Conservation (phyloP, 2,113 vertebrate genomes). For the Anoplopoma fimbria region DNA sequence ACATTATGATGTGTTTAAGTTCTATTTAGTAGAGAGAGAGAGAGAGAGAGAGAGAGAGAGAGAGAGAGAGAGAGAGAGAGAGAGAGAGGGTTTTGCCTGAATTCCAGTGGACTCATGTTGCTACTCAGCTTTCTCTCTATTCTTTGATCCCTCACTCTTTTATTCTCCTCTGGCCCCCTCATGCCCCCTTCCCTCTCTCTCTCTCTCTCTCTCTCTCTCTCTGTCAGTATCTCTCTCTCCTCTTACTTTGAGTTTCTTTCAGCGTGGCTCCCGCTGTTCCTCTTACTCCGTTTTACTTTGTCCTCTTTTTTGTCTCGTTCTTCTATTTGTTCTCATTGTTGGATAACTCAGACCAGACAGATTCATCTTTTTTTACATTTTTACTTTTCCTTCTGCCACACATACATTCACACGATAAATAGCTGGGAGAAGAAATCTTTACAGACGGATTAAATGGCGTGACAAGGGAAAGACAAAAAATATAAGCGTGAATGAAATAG, state of each 20-base stretch:
- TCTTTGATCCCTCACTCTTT: constrained; percentile 38
- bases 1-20: too few species aligned
- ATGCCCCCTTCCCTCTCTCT: background rate
- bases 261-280: constrained; percentile 1
- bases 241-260: constrained; percentile 13
- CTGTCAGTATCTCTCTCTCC: background rate
- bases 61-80: background rate
- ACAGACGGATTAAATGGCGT: constrained; percentile 5
- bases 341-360: constrained; percentile 11
- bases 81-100: constrained; percentile 4
- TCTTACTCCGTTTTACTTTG: constrained; percentile 6
- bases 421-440: constrained; percentile 18
- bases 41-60: background rate
- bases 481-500: background rate
- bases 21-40: too few species aligned
- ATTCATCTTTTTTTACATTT: constrained; percentile 11
- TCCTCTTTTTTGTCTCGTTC: constrained; percentile 21
- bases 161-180: constrained; percentile 20
- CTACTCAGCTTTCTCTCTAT: constrained; percentile 37
- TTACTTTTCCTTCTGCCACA: background rate
- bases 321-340: constrained; percentile 28
- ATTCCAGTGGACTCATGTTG: constrained; percentile 50
- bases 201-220: background rate
- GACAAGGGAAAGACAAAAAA: background rate
- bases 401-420: constrained; percentile 23